phyloP scores from a whole-genome alignment of 2,888 invertebrate species.

The Coremacera marginata region DNA sequence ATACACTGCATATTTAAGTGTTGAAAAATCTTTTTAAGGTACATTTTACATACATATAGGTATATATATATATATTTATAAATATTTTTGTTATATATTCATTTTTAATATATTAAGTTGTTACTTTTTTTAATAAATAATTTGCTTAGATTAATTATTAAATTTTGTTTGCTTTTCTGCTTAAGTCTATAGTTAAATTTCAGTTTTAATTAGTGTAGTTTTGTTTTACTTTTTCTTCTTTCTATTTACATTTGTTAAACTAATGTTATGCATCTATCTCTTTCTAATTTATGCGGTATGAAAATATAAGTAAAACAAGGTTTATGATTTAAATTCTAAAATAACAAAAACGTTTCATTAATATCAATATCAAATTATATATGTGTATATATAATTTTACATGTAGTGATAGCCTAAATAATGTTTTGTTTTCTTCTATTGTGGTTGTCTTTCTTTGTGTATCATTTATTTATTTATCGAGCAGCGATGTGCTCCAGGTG shows the following conservation, averaged over 20 bases:
- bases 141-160: not conserved
- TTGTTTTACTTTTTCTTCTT: not conserved
- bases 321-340: not conserved
- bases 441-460: not conserved
- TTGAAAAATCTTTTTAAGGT: conserved; percentile 20
- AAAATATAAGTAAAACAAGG: not conserved
- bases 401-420: not conserved
- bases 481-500: no score
- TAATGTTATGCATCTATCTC: not conserved
- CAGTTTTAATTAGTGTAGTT: not conserved
- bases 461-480: no score
- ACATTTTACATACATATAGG: conserved; percentile 30
- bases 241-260: not conserved
- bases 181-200: not conserved
- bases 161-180: not conserved
- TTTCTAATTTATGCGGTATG: not conserved
- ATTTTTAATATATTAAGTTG: conserved; percentile 4
- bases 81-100: not conserved
- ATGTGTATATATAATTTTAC: not conserved
- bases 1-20: not conserved
- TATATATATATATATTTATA: not conserved
- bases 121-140: not conserved
- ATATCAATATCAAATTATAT: not conserved
- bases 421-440: not conserved
- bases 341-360: not conserved